Base-by-base conservation (phyloP, 2,113 vertebrate genomes). In the Lycaon pictus region DNA sequence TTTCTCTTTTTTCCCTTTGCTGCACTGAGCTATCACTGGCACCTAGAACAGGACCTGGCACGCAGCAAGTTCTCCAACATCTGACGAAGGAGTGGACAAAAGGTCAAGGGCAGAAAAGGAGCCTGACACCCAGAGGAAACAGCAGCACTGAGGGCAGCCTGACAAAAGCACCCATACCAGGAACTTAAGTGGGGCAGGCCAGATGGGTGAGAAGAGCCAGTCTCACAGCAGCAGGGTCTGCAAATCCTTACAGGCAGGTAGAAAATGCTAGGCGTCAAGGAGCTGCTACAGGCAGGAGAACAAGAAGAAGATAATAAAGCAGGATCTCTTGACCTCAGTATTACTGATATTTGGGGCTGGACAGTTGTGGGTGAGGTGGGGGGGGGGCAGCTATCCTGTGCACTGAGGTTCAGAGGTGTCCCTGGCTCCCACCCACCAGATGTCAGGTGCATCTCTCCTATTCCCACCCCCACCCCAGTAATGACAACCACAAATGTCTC, bases 11-110 rank as follows among this genome's bases (percentile, higher is more conserved):
- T 10, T 0, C 63, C 8, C 48, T 22, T 37, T 2, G 16, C 17
- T 2, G 10, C 5, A 12, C 0, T 17, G 62, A 35, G 5, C 7
- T 0, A 25, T 13, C 1, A 0, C 37, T 11, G 7, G 80, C 32
- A 29, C 74, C 53, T 2, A 3, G 11, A 71, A 85, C 79, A 87
- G 22, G 19, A 32, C 63, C 65, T 58, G 32, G 58, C 60, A 29
- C 35, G 19, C 3, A 20, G 10, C 25, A 72, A 19, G 63, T 15
- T 43, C 60, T 79, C 56, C n/a, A 37, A 32, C 55, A 20, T 5
- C 1, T n/a, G 72, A 35, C 10, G 27, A 60, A 37, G 35, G 55
- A 71, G 23, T 11, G 43, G n/a, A 55, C n/a, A 4, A 13, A 80
- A 92, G 58, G 35, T 29, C 43, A 37, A 25, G 29, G 32, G 63